These are phyloP conservation scores for Agriopis marginaria DNA, from an alignment of 2,888 invertebrate genomes.

Conservation along the genomic window DNA sequence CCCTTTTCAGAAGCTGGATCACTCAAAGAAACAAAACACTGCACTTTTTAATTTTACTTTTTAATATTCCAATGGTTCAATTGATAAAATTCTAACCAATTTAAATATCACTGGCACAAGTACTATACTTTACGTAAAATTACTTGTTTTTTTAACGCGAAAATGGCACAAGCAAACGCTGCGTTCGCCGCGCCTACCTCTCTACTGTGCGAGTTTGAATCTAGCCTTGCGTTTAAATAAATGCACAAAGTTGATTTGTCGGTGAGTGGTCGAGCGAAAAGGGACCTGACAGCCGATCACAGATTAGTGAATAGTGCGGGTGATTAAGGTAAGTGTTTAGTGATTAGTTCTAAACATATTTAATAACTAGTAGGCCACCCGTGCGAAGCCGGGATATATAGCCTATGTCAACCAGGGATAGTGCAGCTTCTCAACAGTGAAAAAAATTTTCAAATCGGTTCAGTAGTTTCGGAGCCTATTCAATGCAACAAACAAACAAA, in stretches of 20 bases:
- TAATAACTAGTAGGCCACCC: too few species aligned
- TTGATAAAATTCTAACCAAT: constrained; percentile 47
- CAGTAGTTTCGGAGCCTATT: too few species aligned
- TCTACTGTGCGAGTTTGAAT: constrained; percentile 53
- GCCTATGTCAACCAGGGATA: too few species aligned
- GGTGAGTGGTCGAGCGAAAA: constrained; percentile 20
- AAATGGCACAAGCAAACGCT: constrained; percentile 60
- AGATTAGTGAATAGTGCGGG: too few species aligned
- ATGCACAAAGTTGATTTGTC: constrained; percentile 47
- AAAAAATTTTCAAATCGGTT: too few species aligned
- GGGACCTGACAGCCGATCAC: constrained; percentile 19
- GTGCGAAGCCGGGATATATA: too few species aligned
- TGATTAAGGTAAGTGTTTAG: too few species aligned
- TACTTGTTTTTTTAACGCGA: constrained; percentile 60
- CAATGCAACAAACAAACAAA: too few species aligned
- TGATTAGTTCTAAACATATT: too few species aligned
- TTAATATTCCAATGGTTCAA: constrained; percentile 52
- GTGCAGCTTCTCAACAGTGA: too few species aligned
- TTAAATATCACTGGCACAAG: constrained; percentile 61
- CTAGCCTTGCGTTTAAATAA: constrained; percentile 65
- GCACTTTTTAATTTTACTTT: constrained; percentile 44
- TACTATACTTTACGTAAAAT: constrained; percentile 67
- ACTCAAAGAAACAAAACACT: constrained; percentile 63
- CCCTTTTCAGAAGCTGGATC: constrained; percentile 55
- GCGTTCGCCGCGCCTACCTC: constrained; percentile 61